Evolutionary conservation across 2,888 invertebrate species (phyloP).

Genomic region (Heteromurus nitidus): DNA sequence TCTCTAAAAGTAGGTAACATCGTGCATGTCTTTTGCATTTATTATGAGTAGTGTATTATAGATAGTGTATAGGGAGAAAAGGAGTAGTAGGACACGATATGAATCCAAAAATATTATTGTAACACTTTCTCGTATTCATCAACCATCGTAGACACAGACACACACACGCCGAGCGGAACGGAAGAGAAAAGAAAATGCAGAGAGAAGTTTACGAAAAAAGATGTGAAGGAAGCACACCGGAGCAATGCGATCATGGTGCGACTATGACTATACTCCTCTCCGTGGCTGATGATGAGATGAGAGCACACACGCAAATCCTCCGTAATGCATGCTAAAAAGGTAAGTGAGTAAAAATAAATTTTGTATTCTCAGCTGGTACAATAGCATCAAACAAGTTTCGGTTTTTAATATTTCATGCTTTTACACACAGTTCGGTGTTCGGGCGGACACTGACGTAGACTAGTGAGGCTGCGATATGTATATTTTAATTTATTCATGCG

Average conservation of each 20-base stretch:
- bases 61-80: not conserved
- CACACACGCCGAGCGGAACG: not conserved
- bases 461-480: not conserved
- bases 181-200: not conserved
- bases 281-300: too few species aligned
- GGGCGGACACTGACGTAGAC: not conserved
- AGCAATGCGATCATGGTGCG: not conserved
- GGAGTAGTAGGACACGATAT: constrained; percentile 6
- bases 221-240: too few species aligned
- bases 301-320: constrained; percentile 10
- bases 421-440: not conserved
- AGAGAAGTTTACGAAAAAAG: not conserved
- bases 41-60: constrained; percentile 21
- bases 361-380: not conserved
- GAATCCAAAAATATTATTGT: constrained; percentile 27
- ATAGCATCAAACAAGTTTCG: not conserved
- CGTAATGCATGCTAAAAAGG: constrained; percentile 29
- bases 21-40: constrained; percentile 25
- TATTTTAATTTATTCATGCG: constrained; percentile 57
- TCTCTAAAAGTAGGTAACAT: constrained; percentile 4
- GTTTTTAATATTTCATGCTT: not conserved
- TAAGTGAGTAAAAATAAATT: constrained; percentile 29
- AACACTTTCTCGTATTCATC: constrained; percentile 29
- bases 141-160: not conserved
- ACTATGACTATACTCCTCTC: not conserved